phyloP scores from a whole-genome alignment of 2,113 vertebrate species.

The Gallinago media region DNA sequence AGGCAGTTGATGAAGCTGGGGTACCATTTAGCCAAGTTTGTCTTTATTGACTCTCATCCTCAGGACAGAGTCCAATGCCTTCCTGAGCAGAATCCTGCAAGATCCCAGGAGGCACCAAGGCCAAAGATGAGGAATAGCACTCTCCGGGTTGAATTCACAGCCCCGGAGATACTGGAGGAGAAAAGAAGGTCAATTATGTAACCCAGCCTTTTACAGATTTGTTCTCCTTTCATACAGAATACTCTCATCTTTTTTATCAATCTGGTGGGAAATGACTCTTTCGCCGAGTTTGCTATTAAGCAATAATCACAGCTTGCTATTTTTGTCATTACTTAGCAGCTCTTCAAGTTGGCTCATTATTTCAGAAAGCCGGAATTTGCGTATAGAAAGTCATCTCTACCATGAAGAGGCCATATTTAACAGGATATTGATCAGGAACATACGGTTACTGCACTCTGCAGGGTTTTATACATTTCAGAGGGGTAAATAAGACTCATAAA shows the following conservation, averaged over 20 bases:
- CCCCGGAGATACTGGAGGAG: background rate
- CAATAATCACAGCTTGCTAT: constrained; percentile 64
- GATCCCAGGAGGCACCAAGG: background rate
- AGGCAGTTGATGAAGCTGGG: background rate
- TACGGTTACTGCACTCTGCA: background rate
- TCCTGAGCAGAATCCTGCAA: background rate
- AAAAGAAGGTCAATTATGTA: background rate
- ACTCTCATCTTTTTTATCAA: constrained; percentile 24
- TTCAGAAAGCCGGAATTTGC: constrained; percentile 10
- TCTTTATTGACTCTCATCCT: background rate
- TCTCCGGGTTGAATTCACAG: background rate
- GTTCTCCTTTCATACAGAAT: background rate
- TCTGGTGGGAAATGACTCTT: background rate
- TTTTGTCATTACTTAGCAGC: constrained; percentile 55
- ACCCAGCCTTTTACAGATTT: background rate
- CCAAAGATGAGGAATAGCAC: background rate
- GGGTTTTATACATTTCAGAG: background rate
- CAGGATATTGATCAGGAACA: background rate
- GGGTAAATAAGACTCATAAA: background rate
- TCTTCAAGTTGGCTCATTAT: constrained; percentile 31
- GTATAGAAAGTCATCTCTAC: background rate
- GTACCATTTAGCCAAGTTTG: background rate
- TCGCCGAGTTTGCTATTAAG: constrained; percentile 26
- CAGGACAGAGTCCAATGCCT: background rate
- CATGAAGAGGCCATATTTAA: background rate